Percentiles rank a stretch among this genome's conserved stretches.
phyloP scores from a whole-genome alignment of 2,113 vertebrate genomes.

The Mystacornis crossleyi region DNA sequence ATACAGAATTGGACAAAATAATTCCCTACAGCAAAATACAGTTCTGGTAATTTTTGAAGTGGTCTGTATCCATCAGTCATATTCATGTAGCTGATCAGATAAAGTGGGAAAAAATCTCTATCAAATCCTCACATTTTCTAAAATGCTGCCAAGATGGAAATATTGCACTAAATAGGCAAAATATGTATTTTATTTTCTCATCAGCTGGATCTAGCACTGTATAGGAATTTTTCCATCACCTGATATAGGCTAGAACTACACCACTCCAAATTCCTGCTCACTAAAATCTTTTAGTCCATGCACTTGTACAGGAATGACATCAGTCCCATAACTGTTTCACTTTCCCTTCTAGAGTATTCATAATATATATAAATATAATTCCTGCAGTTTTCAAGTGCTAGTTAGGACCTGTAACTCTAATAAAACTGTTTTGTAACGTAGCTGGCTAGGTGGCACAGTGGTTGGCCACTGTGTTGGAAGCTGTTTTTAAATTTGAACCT shows the following conservation, averaged over 20 bases:
- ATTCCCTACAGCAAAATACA: neutral
- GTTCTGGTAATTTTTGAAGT: neutral
- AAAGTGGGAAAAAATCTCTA: neutral
- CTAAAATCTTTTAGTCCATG: neutral
- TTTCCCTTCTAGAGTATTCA: neutral
- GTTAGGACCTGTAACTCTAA: neutral
- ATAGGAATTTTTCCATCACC: neutral
- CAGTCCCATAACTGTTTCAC: neutral
- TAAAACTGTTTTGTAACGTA: neutral
- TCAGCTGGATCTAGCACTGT: neutral
- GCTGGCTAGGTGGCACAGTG: neutral
- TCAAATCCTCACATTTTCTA: neutral
- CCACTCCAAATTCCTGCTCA: neutral
- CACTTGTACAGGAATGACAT: neutral
- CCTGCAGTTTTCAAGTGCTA: neutral
- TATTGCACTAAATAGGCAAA: neutral
- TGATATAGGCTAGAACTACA: neutral
- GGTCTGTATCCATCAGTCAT: neutral
- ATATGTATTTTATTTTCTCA: neutral
- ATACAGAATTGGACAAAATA: neutral
- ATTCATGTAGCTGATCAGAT: neutral
- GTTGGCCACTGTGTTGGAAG: neutral
- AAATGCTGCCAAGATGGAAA: neutral
- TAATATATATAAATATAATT: neutral
- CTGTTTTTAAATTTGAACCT: slow-evolving; percentile 11